Evolutionary conservation across 1,140 invertebrate genomes (phyloP), one percentile per base, ranked within the genome.

Genomic region (Tetraneura akinire): DNA sequence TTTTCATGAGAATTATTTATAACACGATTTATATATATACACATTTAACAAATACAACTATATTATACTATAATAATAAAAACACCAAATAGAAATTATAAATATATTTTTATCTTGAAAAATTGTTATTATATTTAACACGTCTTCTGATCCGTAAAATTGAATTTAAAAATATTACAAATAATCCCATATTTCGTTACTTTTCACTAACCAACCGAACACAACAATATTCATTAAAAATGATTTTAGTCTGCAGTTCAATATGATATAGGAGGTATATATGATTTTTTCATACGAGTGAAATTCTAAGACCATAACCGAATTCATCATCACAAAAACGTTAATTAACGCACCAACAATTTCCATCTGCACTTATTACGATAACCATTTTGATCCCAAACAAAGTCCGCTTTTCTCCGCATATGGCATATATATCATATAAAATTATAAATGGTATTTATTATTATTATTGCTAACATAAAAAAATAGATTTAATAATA

Each of bases 241-340:
- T 26, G 42, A 37, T 68, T 13, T 47, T 47, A 10, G 37, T 21
- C 3, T 47, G 14, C 16, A 23, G 66, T 42, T 47, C 42, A 47
- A 68, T 68, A 47, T 47, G 42, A 37, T 3, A 26, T n/a, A n/a
- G n/a, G n/a, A n/a, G n/a, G n/a, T n/a, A n/a, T n/a, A n/a, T n/a
- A n/a, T n/a, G n/a, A n/a, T 68, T 45, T 47, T 47, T 26, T n/a
- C 42, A 47, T 68, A 47, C 16, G 18, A 68, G 42, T 47, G n/a
- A 68, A 68, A 68, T 68, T 68, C 42, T 37, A 47, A 68, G n/a
- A 68, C 42, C 66, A 47, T 68, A 47, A 23, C 66, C 66, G 66
- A 68, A 68, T 47, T 68, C 21, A 26, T 68, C 21, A 26, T 26
- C 66, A 68, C 21, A 47, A 47, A 68, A 68, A 47, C 66, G 42